phyloP scores from a whole-genome alignment of 2,797 vertebrate species.

The Gambelia wislizenii region DNA sequence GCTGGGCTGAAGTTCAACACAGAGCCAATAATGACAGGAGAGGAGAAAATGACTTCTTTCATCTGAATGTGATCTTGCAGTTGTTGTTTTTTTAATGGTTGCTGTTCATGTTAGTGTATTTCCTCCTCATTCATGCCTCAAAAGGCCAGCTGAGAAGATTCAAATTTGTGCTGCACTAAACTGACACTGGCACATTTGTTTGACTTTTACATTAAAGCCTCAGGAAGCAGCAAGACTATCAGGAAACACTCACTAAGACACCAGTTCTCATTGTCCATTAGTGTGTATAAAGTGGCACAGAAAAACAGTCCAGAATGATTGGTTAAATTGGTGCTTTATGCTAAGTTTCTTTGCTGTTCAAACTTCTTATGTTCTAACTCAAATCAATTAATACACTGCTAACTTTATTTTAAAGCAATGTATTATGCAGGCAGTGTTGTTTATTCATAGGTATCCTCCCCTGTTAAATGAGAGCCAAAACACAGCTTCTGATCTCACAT shows the following conservation, averaged over 20 bases:
- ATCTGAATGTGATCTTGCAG: neutral
- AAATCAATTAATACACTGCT: neutral
- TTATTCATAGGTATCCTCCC: neutral
- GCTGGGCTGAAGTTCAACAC: too few species aligned
- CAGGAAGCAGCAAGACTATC: neutral
- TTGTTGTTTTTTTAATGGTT: neutral
- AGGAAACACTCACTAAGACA: neutral
- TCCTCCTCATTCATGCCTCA: neutral
- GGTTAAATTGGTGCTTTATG: neutral
- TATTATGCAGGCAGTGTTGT: neutral
- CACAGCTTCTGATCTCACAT: neutral
- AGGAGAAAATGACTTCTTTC: neutral
- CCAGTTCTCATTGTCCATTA: neutral
- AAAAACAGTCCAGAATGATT: neutral
- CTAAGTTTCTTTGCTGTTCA: neutral
- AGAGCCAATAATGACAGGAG: neutral
- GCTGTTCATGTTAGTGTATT: neutral
- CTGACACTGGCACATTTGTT: slow-evolving; percentile 6
- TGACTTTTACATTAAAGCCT: neutral
- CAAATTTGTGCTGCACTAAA: neutral
- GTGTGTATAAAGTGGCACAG: neutral
- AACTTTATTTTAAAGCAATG: neutral
- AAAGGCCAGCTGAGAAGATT: neutral
- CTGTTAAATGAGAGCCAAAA: neutral
- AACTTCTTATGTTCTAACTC: neutral